phyloP scores from a whole-genome alignment of 1,140 invertebrate genomes.

The Drosophila kanapiae region DNA sequence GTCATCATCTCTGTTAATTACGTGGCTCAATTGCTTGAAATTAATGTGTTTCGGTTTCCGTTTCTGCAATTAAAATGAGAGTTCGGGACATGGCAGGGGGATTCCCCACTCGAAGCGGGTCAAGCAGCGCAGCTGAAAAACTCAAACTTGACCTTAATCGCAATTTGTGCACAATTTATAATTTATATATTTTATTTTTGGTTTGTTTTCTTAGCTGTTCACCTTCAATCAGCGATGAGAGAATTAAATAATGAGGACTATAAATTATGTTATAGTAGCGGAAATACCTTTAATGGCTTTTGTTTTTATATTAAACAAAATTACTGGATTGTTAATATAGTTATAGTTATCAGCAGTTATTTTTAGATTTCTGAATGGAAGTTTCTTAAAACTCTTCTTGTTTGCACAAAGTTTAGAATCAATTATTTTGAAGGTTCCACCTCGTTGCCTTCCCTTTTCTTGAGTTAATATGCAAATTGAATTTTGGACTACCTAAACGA shows the following conservation, averaged over 20 bases:
- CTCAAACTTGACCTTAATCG: conserved; percentile 49
- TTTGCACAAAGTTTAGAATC: neutral
- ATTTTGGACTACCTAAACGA: conserved; percentile 8
- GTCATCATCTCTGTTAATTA: conserved; percentile 56
- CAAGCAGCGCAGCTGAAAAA: conserved; percentile 17
- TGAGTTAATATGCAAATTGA: conserved; percentile 24
- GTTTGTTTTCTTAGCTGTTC: conserved; percentile 12
- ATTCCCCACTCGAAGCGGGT: conserved; percentile 36
- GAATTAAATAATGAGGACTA: conserved; percentile 4
- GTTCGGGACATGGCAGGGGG: conserved; percentile 8
- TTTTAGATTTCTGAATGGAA: neutral
- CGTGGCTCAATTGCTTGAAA: conserved; percentile 67
- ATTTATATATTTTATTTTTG: conserved; percentile 40
- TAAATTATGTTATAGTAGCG: neutral
- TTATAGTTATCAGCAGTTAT: neutral
- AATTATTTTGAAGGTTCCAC: conserved; percentile 16
- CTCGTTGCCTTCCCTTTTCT: conserved; percentile 3
- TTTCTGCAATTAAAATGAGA: conserved; percentile 62
- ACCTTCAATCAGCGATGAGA: conserved; percentile 26
- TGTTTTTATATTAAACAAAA: no score
- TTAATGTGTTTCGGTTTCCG: conserved; percentile 75
- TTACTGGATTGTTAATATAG: neutral
- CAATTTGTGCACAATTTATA: conserved; percentile 51
- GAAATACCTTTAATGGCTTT: neutral
- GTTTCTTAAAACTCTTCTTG: neutral